Evolutionary conservation across 2,888 invertebrate genomes (phyloP), one percentile per base, ranked within the genome.

Genomic region (Ormyrus rosae): DNA sequence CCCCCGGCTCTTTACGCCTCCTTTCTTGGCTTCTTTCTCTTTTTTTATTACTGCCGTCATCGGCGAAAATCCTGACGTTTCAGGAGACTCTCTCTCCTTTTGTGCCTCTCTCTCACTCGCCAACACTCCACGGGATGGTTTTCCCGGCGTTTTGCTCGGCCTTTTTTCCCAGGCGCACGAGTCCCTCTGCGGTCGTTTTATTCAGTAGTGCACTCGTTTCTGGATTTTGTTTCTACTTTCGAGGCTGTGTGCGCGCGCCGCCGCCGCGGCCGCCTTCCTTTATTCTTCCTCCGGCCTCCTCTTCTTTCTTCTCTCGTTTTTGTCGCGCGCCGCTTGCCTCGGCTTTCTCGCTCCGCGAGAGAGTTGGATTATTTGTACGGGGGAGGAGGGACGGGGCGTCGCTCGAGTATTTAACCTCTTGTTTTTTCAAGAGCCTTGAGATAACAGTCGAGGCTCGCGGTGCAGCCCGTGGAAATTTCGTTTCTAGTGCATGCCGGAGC

Each of bases 381-480:
- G 61, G 9, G 61, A 48, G 34, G 19, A 71, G 51, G 51, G 34
- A 34, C 7, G 6, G 48, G 8, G 48, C 55, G 73, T n/a, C 63
- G 46, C 56, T 71, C 50, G 65, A 71, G 78, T 71, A 78, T 78
- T 78, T 78, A 78, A 78, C 78, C 78, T 78, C 71, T 78, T 78
- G 71, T 71, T 71, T 78, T 78, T 71, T 71, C 9, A 65, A 71
- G 71, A 71, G 78, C 58, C 64, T 78, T 58, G 67, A 65, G 78
- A 71, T 78, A 71, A 71, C 78, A 53, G 65, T 50, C 58, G 77
- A 19, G 19, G 19, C 34, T 34, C 34, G 34, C 34, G 34, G 3
- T 34, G 34, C 34, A 34, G 34, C 34, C 34, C 34, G 34, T 34
- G 34, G 34, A 34, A 34, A 34, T 2, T 4, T 34, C 34, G 34